Conservation (phyloP, 2,113 vertebrate species). For the Falcunculus frontatus region DNA sequence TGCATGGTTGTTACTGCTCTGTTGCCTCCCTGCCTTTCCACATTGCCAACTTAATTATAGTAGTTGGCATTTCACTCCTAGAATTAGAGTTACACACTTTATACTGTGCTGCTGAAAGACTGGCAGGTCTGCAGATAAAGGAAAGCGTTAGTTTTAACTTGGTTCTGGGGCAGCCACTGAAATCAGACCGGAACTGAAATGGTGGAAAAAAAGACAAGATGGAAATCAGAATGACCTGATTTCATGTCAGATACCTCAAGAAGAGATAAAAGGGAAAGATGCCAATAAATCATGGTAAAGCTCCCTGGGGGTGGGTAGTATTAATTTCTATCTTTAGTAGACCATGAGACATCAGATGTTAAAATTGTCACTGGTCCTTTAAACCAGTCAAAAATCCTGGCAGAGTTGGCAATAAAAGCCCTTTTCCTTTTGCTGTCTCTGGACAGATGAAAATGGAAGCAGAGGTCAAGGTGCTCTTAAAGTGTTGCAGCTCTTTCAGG, state of each 20-base stretch:
- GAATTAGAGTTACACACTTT: neutral
- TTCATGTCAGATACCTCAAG: neutral
- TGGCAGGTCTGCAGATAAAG: neutral
- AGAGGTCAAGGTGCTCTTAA: neutral
- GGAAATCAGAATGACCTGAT: neutral
- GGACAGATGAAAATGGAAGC: neutral
- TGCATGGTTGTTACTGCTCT: neutral
- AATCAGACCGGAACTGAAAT: neutral
- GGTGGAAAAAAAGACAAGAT: neutral
- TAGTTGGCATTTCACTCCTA: neutral
- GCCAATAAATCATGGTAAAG: neutral
- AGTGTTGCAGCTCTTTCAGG: neutral
- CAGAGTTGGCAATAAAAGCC: neutral
- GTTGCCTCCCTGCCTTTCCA: neutral
- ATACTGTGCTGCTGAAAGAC: neutral
- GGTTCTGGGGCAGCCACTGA: neutral
- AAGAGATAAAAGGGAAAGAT: neutral
- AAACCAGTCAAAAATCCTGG: neutral
- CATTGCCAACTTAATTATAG: neutral
- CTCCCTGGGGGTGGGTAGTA: neutral
- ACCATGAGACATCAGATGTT: neutral
- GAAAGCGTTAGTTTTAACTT: neutral
- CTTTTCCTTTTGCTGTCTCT: neutral
- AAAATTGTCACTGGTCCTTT: neutral
- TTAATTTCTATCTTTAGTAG: neutral